Evolutionary conservation across 2,888 invertebrate species (phyloP).

Genomic region (Antitype chi): DNA sequence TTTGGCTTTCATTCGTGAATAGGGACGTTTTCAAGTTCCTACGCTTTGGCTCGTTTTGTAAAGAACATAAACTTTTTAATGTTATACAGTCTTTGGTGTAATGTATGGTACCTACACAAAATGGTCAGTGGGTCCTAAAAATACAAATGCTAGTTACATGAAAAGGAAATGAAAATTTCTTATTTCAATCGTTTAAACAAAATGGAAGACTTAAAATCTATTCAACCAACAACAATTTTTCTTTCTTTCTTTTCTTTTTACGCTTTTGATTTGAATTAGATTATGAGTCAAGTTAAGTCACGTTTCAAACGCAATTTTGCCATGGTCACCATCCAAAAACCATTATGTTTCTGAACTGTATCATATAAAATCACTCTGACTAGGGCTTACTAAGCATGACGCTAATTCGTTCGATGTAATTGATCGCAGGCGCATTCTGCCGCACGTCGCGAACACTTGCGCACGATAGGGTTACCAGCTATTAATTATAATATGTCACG

Average conservation of each 20-base stretch:
- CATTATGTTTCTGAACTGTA: conserved; percentile 17
- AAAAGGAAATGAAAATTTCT: background rate
- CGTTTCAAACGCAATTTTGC: background rate
- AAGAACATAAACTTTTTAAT: background rate
- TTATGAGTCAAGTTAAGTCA: background rate
- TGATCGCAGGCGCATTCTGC: conserved; percentile 66
- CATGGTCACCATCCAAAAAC: conserved; percentile 12
- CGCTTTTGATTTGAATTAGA: background rate
- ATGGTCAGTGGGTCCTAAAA: background rate
- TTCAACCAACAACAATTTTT: too few relatives aligned
- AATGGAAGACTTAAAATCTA: background rate
- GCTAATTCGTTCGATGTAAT: conserved; percentile 65
- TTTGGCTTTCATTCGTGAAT: conserved; percentile 15
- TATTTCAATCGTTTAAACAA: background rate
- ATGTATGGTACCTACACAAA: too few relatives aligned
- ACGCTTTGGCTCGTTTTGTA: background rate
- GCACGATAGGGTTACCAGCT: conserved; percentile 59
- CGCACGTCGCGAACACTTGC: conserved; percentile 66
- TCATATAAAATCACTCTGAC: conserved; percentile 29
- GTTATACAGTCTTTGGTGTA: background rate
- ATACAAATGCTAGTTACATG: background rate
- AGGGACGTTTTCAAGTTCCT: conserved; percentile 3
- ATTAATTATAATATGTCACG: conserved; percentile 64
- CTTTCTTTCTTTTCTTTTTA: too few relatives aligned
- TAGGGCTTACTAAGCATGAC: conserved; percentile 58